Base-by-base conservation (phyloP, 2,888 invertebrate genomes). In the Fissipunctia ypsillon region DNA sequence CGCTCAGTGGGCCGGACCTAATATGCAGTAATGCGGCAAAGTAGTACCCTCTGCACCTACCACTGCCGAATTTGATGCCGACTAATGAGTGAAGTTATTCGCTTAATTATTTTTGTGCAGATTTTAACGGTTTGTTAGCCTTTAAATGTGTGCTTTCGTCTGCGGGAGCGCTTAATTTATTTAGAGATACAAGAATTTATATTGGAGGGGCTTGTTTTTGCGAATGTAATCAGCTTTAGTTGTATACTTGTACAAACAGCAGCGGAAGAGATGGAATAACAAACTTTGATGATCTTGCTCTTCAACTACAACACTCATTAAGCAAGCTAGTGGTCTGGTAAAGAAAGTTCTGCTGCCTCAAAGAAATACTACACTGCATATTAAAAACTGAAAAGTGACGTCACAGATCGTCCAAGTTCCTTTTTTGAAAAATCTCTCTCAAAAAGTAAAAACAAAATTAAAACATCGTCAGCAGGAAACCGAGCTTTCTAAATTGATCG, bases 61-160 rank as follows among this genome's bases (percentile, higher is more conserved):
- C 80, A 78, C 76, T 61, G 69, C 57, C 88, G 90, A 87, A 87
- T 91, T 91, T 90, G 91, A 91, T 90, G 88, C 89, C 85, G 88
- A 91, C 93, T 94, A 95, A 95, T 95, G 94, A 94, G 90, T 91
- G 90, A 91, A 94, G 92, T 91, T 94, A 93, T 94, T 94, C 91
- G 93, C 90, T 93, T 93, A 93, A 94, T 94, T 94, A 93, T 94
- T 94, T 93, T 93, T 90, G 89, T 89, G 85, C 88, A 85, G 84
- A 89, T 87, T 88, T 88, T 86, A 84, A 84, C 83, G 88, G 84
- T 91, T 89, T 89, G 88, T 89, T 87, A 90, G 89, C 87, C 84
- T 88, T 91, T 89, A 88, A 90, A 89, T 89, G 88, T 81, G 85
- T 87, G 78, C 83, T 65, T 84, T 83, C 82, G 83, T 85, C 86